Evolutionary conservation across 2,888 invertebrate genomes (phyloP).

Genomic region (Theretra japonica): DNA sequence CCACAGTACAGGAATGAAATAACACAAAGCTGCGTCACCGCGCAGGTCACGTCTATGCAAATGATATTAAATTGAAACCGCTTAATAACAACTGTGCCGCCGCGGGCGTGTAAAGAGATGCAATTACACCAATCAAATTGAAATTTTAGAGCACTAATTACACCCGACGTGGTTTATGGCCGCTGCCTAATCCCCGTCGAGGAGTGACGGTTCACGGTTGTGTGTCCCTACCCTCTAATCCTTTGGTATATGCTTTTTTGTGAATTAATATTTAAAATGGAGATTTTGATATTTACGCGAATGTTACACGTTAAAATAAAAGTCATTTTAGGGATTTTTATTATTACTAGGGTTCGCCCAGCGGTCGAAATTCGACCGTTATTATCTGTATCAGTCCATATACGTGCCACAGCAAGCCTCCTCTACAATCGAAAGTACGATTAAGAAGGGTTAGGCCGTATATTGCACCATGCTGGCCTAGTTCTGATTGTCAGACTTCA

Average conservation of each 20-base stretch:
- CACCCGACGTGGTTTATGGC: conserved; percentile 75
- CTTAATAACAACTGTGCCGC: conserved; percentile 83
- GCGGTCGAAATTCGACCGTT: too few species aligned
- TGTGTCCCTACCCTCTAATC: conserved; percentile 8
- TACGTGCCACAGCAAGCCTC: too few species aligned
- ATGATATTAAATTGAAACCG: conserved; percentile 84
- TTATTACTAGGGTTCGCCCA: too few species aligned
- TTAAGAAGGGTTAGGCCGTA: too few species aligned
- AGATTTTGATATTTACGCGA: too few species aligned
- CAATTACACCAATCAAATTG: conserved; percentile 84
- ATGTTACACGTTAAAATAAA: too few species aligned
- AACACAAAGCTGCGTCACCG: conserved; percentile 21
- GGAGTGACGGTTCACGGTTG: conserved; percentile 34
- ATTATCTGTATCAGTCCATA: too few species aligned
- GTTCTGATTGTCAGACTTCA: too few species aligned
- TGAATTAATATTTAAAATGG: too few species aligned
- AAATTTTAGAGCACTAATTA: conserved; percentile 81
- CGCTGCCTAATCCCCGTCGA: conserved; percentile 50
- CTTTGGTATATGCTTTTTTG: not conserved
- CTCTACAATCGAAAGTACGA: too few species aligned
- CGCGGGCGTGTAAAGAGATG: conserved; percentile 78
- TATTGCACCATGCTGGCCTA: too few species aligned
- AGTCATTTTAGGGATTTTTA: too few species aligned
- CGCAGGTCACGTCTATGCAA: conserved; percentile 82
- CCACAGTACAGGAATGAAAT: not conserved